Conservation (phyloP, 2,797 vertebrate species). For the Acrocephalus scirpaceus region DNA sequence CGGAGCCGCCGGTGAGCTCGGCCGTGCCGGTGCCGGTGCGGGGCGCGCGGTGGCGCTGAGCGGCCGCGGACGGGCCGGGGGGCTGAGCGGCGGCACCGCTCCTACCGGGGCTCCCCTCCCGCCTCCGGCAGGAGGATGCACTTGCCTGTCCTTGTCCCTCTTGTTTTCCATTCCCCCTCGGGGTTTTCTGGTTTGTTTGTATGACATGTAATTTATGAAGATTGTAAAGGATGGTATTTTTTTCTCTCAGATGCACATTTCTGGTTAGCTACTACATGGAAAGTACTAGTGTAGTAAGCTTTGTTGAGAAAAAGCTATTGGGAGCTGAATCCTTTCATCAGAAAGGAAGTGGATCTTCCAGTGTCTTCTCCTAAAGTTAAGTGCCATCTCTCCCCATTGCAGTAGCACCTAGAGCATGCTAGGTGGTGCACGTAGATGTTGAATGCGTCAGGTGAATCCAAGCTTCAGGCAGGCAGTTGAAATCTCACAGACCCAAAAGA, state of each 20-base stretch:
- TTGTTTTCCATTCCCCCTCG: not conserved
- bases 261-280: not conserved
- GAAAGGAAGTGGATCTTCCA: not conserved
- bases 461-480: not conserved
- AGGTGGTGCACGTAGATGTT: not conserved
- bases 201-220: not conserved
- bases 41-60: not conserved
- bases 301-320: not conserved
- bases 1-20: no score
- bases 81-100: not conserved
- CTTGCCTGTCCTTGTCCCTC: not conserved
- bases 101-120: not conserved
- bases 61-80: not conserved
- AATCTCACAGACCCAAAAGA: not conserved
- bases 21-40: not conserved
- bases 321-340: not conserved
- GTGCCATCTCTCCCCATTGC: not conserved
- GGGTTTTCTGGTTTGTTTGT: not conserved
- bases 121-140: not conserved
- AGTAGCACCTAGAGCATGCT: not conserved
- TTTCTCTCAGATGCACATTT: not conserved
- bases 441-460: not conserved
- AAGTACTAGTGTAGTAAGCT: not conserved
- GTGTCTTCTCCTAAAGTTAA: not conserved
- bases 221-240: not conserved